Evolutionary conservation across 2,797 vertebrate species (phyloP), one percentile per base, ranked within the genome.

Genomic region (Diceros bicornis): DNA sequence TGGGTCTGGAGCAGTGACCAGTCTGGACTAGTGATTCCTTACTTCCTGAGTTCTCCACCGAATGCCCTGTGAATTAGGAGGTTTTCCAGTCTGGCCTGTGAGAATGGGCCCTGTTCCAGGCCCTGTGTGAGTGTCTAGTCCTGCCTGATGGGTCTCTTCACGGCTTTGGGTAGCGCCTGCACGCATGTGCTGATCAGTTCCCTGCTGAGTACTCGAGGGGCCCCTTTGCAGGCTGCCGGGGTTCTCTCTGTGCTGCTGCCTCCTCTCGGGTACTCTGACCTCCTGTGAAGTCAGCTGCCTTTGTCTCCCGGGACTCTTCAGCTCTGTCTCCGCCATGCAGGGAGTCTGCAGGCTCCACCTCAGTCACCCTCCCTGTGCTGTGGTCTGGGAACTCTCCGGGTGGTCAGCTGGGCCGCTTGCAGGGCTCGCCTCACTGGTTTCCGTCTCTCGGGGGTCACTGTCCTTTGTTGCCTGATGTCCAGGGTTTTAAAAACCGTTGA

Each of bases 351-450:
- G 6, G 18, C n/a, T 13, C 34, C 4, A 3, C 25, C 13, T 32
- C 32, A 10, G 16, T n/a, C 21, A 18, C 20, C 32, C 25, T 16
- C 4, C 27, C 62, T 23, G 12, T 13, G n/a, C 14, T 0, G 3
- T 16, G 61, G 34, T 17, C 32, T 2, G 16, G 32, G 16, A 29
- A 11, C 32, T 50, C 34, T n/a, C 29, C 2, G 0, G 2, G 16
- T 5, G 2, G 34, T 21, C 18, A 4, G 10, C 86, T 0, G 57
- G 7, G 27, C 57, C 21, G 0, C 37, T 21, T 0, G 12, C 29
- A 3, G 47, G 75, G 34, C 25, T 18, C 34, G 1, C 59, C 37
- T 20, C 37, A 1, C 47, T n/a, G 59, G 25, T 25, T 25, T 17
- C 69, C 41, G 0, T 64, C 41, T 61, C 37, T 11, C 3, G 0